A percentile compares a stretch with the other conserved stretches of the same genome.
phyloP scores from a whole-genome alignment of 2,797 vertebrate species.

The Phylloscopus collybita region DNA sequence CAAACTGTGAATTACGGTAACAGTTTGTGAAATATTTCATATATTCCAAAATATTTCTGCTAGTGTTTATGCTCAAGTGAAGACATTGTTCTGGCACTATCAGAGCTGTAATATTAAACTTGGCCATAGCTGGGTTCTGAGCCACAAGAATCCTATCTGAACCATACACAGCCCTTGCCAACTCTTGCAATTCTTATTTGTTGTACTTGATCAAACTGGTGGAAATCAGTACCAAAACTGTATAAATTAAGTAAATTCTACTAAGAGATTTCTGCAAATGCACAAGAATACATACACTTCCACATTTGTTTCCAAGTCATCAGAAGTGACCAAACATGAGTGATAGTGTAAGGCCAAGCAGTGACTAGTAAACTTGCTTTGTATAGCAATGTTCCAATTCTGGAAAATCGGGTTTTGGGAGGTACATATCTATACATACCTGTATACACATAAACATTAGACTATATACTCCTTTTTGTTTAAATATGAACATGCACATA shows the following conservation, averaged over 20 bases:
- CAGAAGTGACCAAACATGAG: not conserved
- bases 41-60: not conserved
- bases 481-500: not conserved
- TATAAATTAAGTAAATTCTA: not conserved
- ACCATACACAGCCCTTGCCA: not conserved
- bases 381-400: not conserved
- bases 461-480: not conserved
- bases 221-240: not conserved
- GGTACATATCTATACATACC: not conserved
- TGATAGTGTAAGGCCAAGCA: not conserved
- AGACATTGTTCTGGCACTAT: not conserved
- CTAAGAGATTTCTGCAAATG: not conserved
- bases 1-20: not conserved
- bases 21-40: not conserved
- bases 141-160: not conserved
- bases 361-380: not conserved
- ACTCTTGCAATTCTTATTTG: not conserved
- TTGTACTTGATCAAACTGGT: not conserved
- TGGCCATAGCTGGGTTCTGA: not conserved
- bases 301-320: not conserved
- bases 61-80: not conserved
- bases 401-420: not conserved
- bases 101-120: not conserved
- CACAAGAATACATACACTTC: not conserved
- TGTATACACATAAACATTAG: not conserved